A percentile compares a stretch with the other conserved stretches of the same genome.
Evolutionary conservation across 2,888 invertebrate species (phyloP).

Genomic region (Synergus laeviventris): DNA sequence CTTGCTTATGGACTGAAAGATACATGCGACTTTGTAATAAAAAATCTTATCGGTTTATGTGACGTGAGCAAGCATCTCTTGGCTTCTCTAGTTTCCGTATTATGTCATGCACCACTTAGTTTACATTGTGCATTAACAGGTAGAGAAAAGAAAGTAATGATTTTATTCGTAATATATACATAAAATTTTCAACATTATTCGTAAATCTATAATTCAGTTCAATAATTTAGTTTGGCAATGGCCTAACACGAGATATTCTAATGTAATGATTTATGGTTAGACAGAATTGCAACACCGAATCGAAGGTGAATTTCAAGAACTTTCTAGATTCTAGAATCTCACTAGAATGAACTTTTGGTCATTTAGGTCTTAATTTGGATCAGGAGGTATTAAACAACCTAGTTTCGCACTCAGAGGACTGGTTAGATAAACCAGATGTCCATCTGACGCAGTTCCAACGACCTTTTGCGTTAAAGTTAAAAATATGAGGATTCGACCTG

Average conservation of each 20-base stretch:
- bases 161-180: neutral
- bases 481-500: slow-evolving; percentile 31
- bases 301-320: neutral
- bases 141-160: neutral
- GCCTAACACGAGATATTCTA: neutral
- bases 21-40: slow-evolving; percentile 13
- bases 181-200: no score
- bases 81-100: neutral
- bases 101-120: slow-evolving; percentile 23
- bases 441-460: slow-evolving; percentile 14
- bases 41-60: slow-evolving; percentile 26
- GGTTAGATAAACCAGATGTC: slow-evolving; percentile 25
- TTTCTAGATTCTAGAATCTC: neutral
- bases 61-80: slow-evolving; percentile 19
- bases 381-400: neutral
- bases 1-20: slow-evolving; percentile 11
- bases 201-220: neutral
- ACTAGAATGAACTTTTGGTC: neutral
- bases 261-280: neutral
- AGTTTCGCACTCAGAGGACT: neutral
- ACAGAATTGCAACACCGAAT: neutral
- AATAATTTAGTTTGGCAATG: neutral
- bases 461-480: slow-evolving; percentile 17
- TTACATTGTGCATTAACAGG: slow-evolving; percentile 3
- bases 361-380: neutral